Percentiles rank a stretch among this genome's conserved stretches.
These are phyloP conservation scores for Alauda arvensis DNA, from an alignment of 2,797 vertebrate species.

Conservation along the genomic window DNA sequence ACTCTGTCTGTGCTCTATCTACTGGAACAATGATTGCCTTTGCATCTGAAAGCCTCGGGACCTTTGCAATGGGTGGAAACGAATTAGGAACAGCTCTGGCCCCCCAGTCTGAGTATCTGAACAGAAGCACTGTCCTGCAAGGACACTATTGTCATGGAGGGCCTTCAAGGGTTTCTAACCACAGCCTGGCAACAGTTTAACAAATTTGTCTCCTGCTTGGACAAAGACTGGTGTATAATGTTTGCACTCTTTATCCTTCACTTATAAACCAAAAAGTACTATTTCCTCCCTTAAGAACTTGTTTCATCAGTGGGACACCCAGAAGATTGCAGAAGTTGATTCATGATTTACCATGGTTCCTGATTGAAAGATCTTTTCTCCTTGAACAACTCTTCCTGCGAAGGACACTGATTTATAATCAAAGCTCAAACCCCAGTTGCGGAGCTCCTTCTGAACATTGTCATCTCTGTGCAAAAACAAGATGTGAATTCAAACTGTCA, in stretches of 20 bases:
- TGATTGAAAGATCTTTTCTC: conserved; percentile 86
- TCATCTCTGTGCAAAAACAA: conserved; percentile 73
- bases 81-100: background rate
- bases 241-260: background rate
- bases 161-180: background rate
- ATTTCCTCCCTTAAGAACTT: background rate
- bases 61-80: background rate
- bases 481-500: background rate
- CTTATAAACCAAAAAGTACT: background rate
- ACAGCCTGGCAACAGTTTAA: background rate
- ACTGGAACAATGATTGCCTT: background rate
- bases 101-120: background rate
- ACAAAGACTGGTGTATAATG: accelerated
- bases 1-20: background rate
- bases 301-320: background rate
- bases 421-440: conserved; percentile 89
- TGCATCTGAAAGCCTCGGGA: background rate
- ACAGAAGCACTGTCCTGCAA: background rate
- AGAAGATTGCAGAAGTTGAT: background rate
- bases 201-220: background rate
- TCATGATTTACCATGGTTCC: conserved; percentile 72
- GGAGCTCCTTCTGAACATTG: conserved; percentile 81
- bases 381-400: conserved; percentile 82
- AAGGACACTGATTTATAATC: conserved; percentile 82
- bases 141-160: background rate